phyloP scores from a whole-genome alignment of 2,888 invertebrate species.

The Drosophila incognita region DNA sequence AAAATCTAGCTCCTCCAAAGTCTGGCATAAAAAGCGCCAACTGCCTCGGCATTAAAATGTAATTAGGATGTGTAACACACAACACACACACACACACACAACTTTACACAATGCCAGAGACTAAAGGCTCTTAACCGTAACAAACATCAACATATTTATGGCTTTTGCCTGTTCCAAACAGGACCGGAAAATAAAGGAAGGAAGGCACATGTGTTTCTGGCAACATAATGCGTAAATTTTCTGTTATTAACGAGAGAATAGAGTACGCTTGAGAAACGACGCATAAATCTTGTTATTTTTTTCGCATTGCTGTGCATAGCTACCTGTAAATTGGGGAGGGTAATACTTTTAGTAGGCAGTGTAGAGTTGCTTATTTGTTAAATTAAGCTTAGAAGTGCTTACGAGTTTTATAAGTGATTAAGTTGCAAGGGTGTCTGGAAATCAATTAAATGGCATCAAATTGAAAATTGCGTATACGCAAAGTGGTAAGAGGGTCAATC shows the following conservation, averaged over 20 bases:
- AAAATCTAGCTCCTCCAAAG: constrained; percentile 14
- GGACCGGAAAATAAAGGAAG: neutral
- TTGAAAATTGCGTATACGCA: constrained; percentile 44
- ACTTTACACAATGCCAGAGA: neutral
- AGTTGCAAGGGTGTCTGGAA: constrained; percentile 3
- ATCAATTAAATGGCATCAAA: constrained; percentile 38
- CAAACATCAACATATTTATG: constrained; percentile 61
- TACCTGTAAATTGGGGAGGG: constrained; percentile 25
- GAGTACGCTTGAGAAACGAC: constrained; percentile 32
- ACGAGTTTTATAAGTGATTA: neutral
- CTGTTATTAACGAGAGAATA: constrained; percentile 49
- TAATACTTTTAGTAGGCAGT: constrained; percentile 8
- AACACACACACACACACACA: constrained; percentile 1
- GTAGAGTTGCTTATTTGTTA: constrained; percentile 42
- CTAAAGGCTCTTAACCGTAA: constrained; percentile 16
- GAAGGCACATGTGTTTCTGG: constrained; percentile 21
- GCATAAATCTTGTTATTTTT: constrained; percentile 42
- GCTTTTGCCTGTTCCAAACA: constrained; percentile 51
- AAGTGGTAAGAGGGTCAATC: constrained; percentile 3
- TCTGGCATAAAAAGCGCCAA: constrained; percentile 50
- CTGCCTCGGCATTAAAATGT: constrained; percentile 64
- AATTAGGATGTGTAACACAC: constrained; percentile 49
- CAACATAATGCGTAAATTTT: constrained; percentile 46
- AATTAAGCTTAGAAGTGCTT: constrained; percentile 24
- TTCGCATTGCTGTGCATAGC: neutral